Conservation (phyloP, 2,888 invertebrate species). For the Agrochola lychnidis region DNA sequence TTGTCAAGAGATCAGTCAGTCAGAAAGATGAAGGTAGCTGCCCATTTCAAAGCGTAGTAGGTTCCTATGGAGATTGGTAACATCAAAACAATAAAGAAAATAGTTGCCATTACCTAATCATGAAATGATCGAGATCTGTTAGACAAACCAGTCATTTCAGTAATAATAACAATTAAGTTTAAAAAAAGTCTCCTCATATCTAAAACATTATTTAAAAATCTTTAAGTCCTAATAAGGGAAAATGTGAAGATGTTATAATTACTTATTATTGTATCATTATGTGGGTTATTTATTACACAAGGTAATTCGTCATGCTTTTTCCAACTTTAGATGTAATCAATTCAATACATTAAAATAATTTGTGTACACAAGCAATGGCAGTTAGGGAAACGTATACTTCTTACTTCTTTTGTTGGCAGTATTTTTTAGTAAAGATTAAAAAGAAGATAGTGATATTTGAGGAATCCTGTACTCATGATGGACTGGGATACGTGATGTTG, state of each 20-base stretch:
- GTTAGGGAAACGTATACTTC: not conserved
- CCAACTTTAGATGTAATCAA: not conserved
- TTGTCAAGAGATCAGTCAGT: not conserved
- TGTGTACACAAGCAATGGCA: not conserved
- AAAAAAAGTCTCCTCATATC: too few relatives aligned
- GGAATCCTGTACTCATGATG: not conserved
- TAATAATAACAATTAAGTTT: too few relatives aligned
- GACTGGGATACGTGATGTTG: slow-evolving; percentile 1
- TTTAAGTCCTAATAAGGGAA: not conserved
- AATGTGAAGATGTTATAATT: not conserved
- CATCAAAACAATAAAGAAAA: not conserved
- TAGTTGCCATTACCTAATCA: not conserved
- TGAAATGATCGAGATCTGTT: not conserved
- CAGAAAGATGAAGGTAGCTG: not conserved
- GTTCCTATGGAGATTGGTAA: not conserved
- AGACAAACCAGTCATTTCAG: too few relatives aligned
- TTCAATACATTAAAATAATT: too few relatives aligned
- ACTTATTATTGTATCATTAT: too few relatives aligned
- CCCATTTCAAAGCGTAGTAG: not conserved
- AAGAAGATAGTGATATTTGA: not conserved
- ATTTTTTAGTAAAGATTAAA: not conserved
- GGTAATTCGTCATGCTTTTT: too few relatives aligned
- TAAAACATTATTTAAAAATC: not conserved
- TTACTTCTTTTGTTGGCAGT: not conserved
- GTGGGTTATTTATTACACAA: not conserved